Base-by-base conservation (phyloP, 2,113 vertebrate genomes). In the Nannobrachium achirus region DNA sequence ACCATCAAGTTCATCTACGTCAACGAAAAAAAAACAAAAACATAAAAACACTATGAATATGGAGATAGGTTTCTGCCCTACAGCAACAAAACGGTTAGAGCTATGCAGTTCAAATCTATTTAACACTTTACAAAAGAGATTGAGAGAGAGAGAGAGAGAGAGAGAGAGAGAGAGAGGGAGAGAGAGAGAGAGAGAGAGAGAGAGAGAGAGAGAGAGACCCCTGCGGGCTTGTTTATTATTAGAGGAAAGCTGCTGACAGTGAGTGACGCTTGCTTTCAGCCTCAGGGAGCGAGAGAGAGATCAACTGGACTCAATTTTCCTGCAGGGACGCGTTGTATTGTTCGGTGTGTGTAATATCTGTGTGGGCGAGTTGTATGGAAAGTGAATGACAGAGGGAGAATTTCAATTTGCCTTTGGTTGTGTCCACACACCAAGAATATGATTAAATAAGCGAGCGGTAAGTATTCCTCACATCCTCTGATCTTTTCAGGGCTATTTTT, bases 111-210 rank as follows among this genome's bases (percentile, higher is more conserved):
- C 2, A 44, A 44, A 44, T 44, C 4, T 44, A 11, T 44, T 11
- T 11, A 44, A 2, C 42, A 8, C 11, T 44, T 44, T 44, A 33
- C 25, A 33, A 33, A 33, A 33, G 25, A 33, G 25, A 33, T 33
- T n/a, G 13, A 56, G 2, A 57, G 11, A 15, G 6, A n/a, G n/a
- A 56, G n/a, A n/a, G n/a, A n/a, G n/a, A 49, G 13, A 49, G 46
- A 5, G 6, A 49, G 50, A 52, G 14, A 50, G 48, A 50, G 14
- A 50, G 10, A 50, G 48, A 50, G 14, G 15, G 10, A 50, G 25
- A 33, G 20, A 56, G 53, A 56, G 53, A 38, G 53, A 56, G 25
- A 38, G 53, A 56, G 25, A 56, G 53, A 56, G 13, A 38, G 13
- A 56, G 2, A 57, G 11, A 15, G 6, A n/a, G n/a, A 56, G 53